Conservation (phyloP, 2,888 invertebrate species). For the Eupeodes latifasciatus region DNA sequence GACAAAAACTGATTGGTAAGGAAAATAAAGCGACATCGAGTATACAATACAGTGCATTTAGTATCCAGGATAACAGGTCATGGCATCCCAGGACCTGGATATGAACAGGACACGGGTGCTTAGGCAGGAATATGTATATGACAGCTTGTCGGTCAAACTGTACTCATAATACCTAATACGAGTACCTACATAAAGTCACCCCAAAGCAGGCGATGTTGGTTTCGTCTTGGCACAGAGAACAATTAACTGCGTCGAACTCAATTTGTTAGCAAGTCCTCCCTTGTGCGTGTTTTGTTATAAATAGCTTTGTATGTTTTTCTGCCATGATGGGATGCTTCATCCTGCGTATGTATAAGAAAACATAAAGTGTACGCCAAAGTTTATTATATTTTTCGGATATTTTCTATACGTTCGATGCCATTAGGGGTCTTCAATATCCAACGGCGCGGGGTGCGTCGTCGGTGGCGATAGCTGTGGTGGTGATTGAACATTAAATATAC, state of each 20-base stretch:
- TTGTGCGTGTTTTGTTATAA: slow-evolving; percentile 47
- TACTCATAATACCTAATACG: slow-evolving; percentile 5
- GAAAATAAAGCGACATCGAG: slow-evolving; percentile 49
- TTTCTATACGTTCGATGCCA: slow-evolving; percentile 70
- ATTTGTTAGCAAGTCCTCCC: slow-evolving; percentile 64
- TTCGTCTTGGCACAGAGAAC: slow-evolving; percentile 41
- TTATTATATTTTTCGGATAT: slow-evolving; percentile 71
- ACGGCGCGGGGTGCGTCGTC: background rate
- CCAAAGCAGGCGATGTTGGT: background rate
- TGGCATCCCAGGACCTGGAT: too few relatives aligned
- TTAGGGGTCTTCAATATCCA: slow-evolving; percentile 61
- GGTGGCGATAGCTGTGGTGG: too few relatives aligned
- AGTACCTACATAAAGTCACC: background rate
- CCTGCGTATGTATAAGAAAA: slow-evolving; percentile 15
- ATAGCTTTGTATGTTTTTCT: background rate
- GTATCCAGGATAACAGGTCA: background rate
- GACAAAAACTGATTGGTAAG: slow-evolving; percentile 17
- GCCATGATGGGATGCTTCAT: slow-evolving; percentile 3
- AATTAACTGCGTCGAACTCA: slow-evolving; percentile 71
- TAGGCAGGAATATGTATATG: slow-evolving; percentile 55
- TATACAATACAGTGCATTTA: slow-evolving; percentile 44
- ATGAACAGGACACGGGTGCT: slow-evolving; percentile 46
- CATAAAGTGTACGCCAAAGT: slow-evolving; percentile 48
- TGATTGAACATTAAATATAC: slow-evolving; percentile 30
- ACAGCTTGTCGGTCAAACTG: slow-evolving; percentile 45